These are phyloP conservation scores for Chlorospingus flavigularis DNA, from an alignment of 2,797 vertebrate species.

Conservation along the genomic window DNA sequence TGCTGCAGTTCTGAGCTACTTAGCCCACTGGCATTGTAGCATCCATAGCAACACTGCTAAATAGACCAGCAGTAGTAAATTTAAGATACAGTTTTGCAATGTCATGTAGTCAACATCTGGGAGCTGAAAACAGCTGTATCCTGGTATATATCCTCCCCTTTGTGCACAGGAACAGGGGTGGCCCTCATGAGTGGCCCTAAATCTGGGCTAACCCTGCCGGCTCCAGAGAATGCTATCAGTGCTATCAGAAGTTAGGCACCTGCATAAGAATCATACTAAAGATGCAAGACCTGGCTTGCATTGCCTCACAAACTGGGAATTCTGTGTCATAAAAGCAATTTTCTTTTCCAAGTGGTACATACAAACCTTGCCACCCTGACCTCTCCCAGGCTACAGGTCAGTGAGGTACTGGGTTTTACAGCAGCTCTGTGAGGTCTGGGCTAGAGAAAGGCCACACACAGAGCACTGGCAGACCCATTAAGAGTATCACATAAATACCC, in stretches of 20 bases:
- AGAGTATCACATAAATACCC: background rate
- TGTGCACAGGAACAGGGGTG: background rate
- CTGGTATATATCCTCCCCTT: background rate
- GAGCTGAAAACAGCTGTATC: background rate
- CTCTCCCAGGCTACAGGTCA: background rate
- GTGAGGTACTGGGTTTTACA: background rate
- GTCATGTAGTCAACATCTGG: background rate
- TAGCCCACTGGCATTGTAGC: background rate
- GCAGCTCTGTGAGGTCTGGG: background rate
- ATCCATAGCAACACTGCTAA: background rate
- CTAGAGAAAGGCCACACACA: background rate
- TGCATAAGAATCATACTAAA: background rate
- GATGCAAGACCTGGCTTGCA: fast-evolving
- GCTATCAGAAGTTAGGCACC: background rate
- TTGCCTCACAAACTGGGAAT: background rate
- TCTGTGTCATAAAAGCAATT: background rate
- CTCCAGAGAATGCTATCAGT: background rate
- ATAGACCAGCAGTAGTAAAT: background rate
- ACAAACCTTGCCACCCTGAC: background rate
- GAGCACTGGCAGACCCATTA: background rate
- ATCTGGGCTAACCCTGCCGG: background rate
- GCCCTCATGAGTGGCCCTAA: background rate
- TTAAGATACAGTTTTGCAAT: background rate
- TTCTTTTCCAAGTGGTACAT: background rate
- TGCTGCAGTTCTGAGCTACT: background rate